phyloP scores from a whole-genome alignment of 1,140 invertebrate species.

The Harpegnathos saltator region DNA sequence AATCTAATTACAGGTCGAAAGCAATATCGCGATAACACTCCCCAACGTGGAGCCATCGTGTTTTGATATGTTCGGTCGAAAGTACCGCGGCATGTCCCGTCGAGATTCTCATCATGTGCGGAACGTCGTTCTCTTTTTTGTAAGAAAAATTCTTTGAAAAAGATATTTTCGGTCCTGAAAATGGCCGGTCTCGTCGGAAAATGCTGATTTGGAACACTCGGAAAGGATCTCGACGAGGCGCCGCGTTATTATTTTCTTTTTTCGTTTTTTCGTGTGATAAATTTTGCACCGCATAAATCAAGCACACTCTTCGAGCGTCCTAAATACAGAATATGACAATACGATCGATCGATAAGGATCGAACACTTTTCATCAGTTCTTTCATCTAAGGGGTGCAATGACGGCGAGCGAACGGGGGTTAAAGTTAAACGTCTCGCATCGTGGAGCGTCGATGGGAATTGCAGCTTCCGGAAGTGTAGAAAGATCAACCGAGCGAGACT shows the following conservation, averaged over 20 bases:
- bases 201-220: not conserved
- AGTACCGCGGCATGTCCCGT: conserved; percentile 8
- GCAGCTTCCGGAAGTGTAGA: not conserved
- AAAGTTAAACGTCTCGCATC: not conserved
- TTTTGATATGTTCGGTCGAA: conserved; percentile 71
- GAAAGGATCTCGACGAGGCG: conserved; percentile 4
- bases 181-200: conserved; percentile 8
- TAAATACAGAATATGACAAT: conserved; percentile 37
- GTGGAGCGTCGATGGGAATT: not conserved
- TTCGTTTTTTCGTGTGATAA: conserved; percentile 20
- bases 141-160: not conserved
- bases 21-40: conserved; percentile 46
- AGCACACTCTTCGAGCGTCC: conserved; percentile 50
- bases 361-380: conserved; percentile 51
- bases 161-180: not conserved
- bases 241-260: too few relatives aligned
- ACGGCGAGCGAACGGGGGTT: not conserved
- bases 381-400: conserved; percentile 7
- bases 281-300: conserved; percentile 45
- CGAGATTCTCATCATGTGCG: not conserved
- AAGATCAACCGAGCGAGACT: not conserved
- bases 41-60: conserved; percentile 29
- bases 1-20: conserved; percentile 64
- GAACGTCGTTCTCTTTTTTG: conserved; percentile 10
- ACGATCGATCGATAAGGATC: conserved; percentile 51